These are phyloP conservation scores for Scortum barcoo DNA, from an alignment of 2,113 vertebrate genomes.

Conservation along the genomic window DNA sequence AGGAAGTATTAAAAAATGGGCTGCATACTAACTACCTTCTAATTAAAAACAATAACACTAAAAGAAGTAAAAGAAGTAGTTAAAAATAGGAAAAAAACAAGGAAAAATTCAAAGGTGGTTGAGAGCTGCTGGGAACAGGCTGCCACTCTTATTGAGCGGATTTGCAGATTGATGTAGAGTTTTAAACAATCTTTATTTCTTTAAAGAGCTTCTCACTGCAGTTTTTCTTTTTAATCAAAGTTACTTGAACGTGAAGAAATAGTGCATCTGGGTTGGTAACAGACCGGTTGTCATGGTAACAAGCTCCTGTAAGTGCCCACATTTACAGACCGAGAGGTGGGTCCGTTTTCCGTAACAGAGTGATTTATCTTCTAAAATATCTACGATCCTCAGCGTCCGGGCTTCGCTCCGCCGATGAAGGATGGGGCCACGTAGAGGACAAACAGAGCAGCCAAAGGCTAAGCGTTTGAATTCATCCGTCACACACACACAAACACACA, in stretches of 20 bases:
- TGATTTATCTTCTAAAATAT: conserved; percentile 52
- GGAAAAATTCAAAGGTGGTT: no score
- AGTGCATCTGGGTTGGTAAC: neutral
- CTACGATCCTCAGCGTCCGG: conserved; percentile 6
- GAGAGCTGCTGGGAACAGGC: no score
- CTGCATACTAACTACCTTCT: no score
- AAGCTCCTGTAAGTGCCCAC: neutral
- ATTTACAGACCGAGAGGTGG: neutral
- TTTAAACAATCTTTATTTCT: no score
- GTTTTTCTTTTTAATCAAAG: neutral
- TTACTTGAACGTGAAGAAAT: neutral
- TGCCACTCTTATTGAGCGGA: no score
- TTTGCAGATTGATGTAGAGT: no score
- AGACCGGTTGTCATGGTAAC: conserved; percentile 35
- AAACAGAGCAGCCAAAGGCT: conserved; percentile 54
- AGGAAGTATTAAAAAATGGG: no score
- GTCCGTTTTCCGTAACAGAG: neutral
- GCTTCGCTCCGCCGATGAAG: conserved; percentile 44
- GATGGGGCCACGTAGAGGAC: conserved; percentile 61
- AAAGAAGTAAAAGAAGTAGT: no score
- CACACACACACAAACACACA: neutral
- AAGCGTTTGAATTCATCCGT: conserved; percentile 48
- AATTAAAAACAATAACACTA: no score
- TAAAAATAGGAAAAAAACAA: no score
- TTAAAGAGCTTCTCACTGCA: neutral